Percentiles rank a stretch among this genome's conserved stretches.
Conservation (phyloP, 1,140 invertebrate genomes). For the Potamilus streckersoni region DNA sequence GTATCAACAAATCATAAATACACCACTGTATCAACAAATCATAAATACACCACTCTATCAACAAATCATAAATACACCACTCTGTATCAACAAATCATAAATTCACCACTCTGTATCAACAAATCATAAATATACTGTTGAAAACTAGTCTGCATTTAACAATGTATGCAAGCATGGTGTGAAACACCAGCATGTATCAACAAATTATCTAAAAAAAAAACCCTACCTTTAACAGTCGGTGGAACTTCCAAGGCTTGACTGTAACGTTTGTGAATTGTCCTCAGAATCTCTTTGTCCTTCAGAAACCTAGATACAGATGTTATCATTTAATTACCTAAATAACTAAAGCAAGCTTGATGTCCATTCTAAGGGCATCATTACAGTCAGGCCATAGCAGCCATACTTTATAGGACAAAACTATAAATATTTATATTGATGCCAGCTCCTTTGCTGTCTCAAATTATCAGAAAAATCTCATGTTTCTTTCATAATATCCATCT, state of each 20-base stretch:
- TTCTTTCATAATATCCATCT: too few relatives aligned
- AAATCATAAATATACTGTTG: too few relatives aligned
- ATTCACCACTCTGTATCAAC: too few relatives aligned
- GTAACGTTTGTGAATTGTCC: slow-evolving; percentile 56
- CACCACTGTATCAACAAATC: too few relatives aligned
- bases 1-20: neutral
- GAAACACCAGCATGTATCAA: neutral
- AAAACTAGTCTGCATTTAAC: neutral
- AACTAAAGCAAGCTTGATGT: too few relatives aligned
- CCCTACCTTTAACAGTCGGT: slow-evolving; percentile 55
- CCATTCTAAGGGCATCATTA: too few relatives aligned
- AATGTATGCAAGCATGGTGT: neutral
- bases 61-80: neutral
- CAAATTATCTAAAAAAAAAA: neutral
- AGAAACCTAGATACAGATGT: slow-evolving; percentile 32
- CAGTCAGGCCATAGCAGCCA: too few relatives aligned
- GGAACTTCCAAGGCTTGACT: slow-evolving; percentile 57
- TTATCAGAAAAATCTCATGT: too few relatives aligned
- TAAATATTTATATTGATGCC: too few relatives aligned
- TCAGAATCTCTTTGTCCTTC: slow-evolving; percentile 55
- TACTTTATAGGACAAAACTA: too few relatives aligned
- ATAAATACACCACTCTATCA: neutral
- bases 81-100: neutral
- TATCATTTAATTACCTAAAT: neutral
- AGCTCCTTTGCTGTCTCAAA: too few relatives aligned